A percentile compares a stretch with the other conserved stretches of the same genome.
These are phyloP conservation scores for Entomyzon cyanotis DNA, from an alignment of 2,113 vertebrate genomes.

Conservation along the genomic window DNA sequence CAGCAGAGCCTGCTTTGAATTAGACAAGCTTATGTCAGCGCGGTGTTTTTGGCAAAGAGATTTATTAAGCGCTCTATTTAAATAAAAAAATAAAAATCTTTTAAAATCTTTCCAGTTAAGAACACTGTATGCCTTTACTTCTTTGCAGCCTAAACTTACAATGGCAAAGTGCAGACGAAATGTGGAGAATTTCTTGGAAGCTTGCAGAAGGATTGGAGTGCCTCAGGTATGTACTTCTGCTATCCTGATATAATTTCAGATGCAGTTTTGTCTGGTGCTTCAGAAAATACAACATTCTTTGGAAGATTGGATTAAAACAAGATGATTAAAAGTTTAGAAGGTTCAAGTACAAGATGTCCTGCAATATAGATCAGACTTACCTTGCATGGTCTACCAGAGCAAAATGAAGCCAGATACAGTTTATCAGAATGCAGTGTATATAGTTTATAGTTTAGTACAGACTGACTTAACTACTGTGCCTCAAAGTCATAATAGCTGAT, in stretches of 20 bases:
- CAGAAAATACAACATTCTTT: background rate
- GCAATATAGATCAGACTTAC: background rate
- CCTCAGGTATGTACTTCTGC: constrained; percentile 84
- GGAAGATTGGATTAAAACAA: background rate
- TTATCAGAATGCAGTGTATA: background rate
- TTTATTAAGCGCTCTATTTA: background rate
- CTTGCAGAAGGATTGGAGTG: constrained; percentile 94
- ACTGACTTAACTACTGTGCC: background rate
- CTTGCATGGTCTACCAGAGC: background rate
- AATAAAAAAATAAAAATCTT: background rate
- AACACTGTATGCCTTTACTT: background rate
- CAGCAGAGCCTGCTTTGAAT: constrained; percentile 13
- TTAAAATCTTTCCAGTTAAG: constrained; percentile 1
- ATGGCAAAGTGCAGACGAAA: constrained; percentile 98
- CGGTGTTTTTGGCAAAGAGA: background rate
- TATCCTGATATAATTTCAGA: background rate
- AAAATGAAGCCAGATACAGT: background rate
- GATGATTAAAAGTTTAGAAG: background rate
- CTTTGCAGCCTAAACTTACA: constrained; percentile 92
- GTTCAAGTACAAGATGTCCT: background rate
- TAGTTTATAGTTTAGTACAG: background rate
- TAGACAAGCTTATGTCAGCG: background rate
- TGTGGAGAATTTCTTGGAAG: constrained; percentile 97
- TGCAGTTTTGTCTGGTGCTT: background rate
- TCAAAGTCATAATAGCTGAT: background rate